Evolutionary conservation across 1,140 invertebrate genomes (phyloP).

Genomic region (Gonioctena quinquepunctata): DNA sequence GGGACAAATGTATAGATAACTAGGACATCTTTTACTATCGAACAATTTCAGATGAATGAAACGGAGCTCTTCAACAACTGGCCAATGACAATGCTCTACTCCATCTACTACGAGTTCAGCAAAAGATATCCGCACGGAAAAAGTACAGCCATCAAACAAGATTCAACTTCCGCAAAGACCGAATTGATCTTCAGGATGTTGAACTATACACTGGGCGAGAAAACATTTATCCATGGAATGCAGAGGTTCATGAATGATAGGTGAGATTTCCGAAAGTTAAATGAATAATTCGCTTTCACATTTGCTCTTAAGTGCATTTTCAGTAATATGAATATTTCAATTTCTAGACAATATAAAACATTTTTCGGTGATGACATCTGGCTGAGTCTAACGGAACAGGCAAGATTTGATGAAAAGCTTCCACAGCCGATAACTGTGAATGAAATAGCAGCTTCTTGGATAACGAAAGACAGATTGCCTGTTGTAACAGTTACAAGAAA

Average conservation of each 20-base stretch:
- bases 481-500: constrained; percentile 74
- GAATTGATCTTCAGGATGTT: constrained; percentile 93
- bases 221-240: constrained; percentile 77
- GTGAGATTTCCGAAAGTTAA: too few relatives aligned
- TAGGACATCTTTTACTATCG: too few relatives aligned
- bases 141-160: constrained; percentile 72
- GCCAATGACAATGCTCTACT: constrained; percentile 75
- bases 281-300: too few relatives aligned
- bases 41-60: constrained; percentile 66
- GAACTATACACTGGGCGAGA: constrained; percentile 79
- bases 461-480: constrained; percentile 78
- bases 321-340: too few relatives aligned
- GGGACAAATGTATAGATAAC: too few relatives aligned
- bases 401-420: constrained; percentile 62
- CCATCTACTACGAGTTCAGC: constrained; percentile 75
- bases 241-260: constrained; percentile 69
- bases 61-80: constrained; percentile 73
- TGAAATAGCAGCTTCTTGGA: constrained; percentile 78
- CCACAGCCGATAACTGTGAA: constrained; percentile 63
- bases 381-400: constrained; percentile 72
- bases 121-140: constrained; percentile 72
- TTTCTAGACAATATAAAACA: constrained; percentile 69
- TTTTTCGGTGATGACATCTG: constrained; percentile 84
- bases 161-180: constrained; percentile 71
- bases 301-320: too few relatives aligned